These are phyloP conservation scores for Synergus umbraculus DNA, from an alignment of 2,888 invertebrate genomes.

Conservation along the genomic window DNA sequence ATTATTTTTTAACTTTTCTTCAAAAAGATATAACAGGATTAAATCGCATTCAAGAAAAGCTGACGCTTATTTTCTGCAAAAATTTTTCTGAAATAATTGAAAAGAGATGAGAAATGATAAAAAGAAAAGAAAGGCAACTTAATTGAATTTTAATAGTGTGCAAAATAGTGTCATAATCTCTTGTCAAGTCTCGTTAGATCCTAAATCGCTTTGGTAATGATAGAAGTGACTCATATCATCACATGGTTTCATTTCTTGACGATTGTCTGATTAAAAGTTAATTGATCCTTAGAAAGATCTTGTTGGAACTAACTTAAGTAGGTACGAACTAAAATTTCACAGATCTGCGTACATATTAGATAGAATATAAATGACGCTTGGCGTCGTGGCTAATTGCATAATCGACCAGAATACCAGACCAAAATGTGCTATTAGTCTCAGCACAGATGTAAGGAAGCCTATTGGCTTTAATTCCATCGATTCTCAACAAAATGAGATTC, in stretches of 20 bases:
- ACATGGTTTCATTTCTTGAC: conserved; percentile 19
- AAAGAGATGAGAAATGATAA: background rate
- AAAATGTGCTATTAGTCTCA: conserved; percentile 18
- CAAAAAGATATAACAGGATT: too few species aligned
- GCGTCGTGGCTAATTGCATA: conserved; percentile 5
- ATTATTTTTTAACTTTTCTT: too few species aligned
- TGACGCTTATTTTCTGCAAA: too few species aligned
- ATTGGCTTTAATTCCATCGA: conserved; percentile 15
- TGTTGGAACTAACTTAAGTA: background rate
- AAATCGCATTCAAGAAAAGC: too few species aligned
- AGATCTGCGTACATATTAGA: background rate
- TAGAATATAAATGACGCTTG: background rate
- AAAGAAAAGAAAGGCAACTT: background rate
- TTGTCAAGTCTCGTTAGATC: background rate
- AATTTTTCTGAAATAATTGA: background rate
- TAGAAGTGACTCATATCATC: conserved; percentile 12
- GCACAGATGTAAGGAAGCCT: background rate
- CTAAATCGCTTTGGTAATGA: background rate
- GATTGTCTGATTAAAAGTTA: conserved; percentile 20
- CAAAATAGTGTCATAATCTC: background rate
- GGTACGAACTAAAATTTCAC: background rate
- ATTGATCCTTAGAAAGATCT: conserved; percentile 3
- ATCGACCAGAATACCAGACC: background rate
- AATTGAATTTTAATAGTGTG: background rate
- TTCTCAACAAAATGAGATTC: conserved; percentile 12